Evolutionary conservation across 2,888 invertebrate genomes (phyloP).

Genomic region (Hemistola chrysoprasaria): DNA sequence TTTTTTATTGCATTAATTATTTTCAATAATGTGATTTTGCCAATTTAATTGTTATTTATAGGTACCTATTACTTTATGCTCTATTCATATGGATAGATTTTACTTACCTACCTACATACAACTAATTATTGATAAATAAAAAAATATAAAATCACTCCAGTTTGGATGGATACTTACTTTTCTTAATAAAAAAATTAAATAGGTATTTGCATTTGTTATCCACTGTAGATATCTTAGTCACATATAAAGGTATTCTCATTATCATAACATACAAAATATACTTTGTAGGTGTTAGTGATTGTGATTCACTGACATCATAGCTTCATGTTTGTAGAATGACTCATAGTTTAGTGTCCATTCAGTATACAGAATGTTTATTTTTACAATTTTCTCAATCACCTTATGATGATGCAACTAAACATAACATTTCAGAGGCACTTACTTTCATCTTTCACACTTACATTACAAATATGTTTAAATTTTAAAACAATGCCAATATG

Average conservation of each 20-base stretch:
- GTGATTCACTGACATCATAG: slow-evolving; percentile 30
- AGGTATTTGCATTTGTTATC: not conserved
- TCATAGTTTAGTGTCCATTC: slow-evolving; percentile 12
- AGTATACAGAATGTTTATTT: slow-evolving; percentile 4
- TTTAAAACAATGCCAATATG: slow-evolving; percentile 10
- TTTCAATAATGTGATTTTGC: not conserved
- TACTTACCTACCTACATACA: too few species aligned
- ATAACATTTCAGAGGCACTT: not conserved
- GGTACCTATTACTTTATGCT: too few species aligned
- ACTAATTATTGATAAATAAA: not conserved
- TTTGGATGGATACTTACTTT: slow-evolving; percentile 15
- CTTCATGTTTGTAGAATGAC: slow-evolving; percentile 23
- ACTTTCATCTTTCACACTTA: not conserved
- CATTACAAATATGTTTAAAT: slow-evolving; percentile 1
- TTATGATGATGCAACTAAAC: slow-evolving; percentile 3
- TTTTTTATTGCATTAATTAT: too few species aligned
- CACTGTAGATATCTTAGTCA: slow-evolving; percentile 7
- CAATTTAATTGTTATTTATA: not conserved
- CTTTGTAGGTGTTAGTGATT: slow-evolving; percentile 20
- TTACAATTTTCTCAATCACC: not conserved
- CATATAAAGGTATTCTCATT: slow-evolving; percentile 15
- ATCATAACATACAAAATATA: slow-evolving; percentile 8
- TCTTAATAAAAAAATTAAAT: slow-evolving; percentile 8
- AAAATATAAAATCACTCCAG: slow-evolving; percentile 11
- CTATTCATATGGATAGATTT: too few species aligned